Conservation (phyloP, 2,797 vertebrate species). For the Calcarius lapponicus region DNA sequence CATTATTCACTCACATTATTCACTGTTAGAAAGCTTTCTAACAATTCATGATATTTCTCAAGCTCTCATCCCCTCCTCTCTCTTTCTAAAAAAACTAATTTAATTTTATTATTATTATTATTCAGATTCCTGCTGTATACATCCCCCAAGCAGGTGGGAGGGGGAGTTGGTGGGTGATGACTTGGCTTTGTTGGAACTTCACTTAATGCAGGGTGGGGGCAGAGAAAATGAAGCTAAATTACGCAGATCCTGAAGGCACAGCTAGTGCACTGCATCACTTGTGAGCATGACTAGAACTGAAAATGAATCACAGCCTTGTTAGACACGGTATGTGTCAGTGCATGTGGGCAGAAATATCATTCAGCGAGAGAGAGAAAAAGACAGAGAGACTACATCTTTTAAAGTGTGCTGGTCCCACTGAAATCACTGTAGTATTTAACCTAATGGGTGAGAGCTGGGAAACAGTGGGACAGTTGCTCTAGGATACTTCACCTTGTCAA, state of each 20-base stretch:
- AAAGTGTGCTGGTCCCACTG: constrained; percentile 13
- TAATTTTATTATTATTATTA: constrained; percentile 53
- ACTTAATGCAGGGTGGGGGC: constrained; percentile 43
- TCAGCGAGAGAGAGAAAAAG: constrained; percentile 35
- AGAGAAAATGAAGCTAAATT: constrained; percentile 44
- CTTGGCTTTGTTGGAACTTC: constrained; percentile 61
- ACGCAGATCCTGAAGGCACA: constrained; percentile 59
- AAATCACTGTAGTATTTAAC: constrained; percentile 3
- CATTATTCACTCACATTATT: constrained; percentile 14
- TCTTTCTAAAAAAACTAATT: neutral
- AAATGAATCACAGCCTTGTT: constrained; percentile 74
- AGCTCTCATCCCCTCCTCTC: constrained; percentile 21
- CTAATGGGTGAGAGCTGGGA: constrained; percentile 1
- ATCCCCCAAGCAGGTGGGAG: constrained; percentile 66
- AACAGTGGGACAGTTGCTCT: neutral
- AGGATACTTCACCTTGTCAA: neutral
- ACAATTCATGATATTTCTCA: constrained; percentile 32
- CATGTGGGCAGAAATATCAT: constrained; percentile 72
- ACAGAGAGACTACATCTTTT: constrained; percentile 49
- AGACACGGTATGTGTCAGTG: constrained; percentile 70
- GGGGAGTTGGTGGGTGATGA: constrained; percentile 65
- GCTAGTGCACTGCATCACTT: constrained; percentile 49
- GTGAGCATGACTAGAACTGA: constrained; percentile 66
- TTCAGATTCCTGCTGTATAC: constrained; percentile 21
- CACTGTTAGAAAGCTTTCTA: constrained; percentile 59